Evolutionary conservation across 2,797 vertebrate species (phyloP), one percentile per base, ranked within the genome.

Genomic region (Emys orbicularis): DNA sequence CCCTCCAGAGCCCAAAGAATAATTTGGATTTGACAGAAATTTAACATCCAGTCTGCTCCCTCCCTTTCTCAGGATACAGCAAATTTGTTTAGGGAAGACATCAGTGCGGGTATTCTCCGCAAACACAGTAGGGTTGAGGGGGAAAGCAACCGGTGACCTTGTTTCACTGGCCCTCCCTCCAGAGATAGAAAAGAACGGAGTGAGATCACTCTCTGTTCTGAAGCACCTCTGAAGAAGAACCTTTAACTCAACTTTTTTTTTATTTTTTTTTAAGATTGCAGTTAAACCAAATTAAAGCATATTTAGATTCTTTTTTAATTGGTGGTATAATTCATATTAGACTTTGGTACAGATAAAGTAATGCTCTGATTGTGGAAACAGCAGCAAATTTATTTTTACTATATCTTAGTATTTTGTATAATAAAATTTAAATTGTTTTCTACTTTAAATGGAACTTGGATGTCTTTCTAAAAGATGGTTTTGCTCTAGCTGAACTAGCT

Each of bases 1-100:
- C 49, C 21, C 9, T 94, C 16, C 49, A 84, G 74, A 85, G 11
- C 5, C 50, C 13, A 21, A 9, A 16, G 31, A 25, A 25, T 27
- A 84, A 41, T 27, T 90, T 84, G 57, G 4, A 13, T 65, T 81
- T 81, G 47, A 84, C 50, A 41, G 34, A 44, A 92, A 3, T 56
- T 68, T 88, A 83, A 89, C 34, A 57, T 81, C 89, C 72, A 74
- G 50, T 92, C 86, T 74, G n/a, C 77, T 95, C 90, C 34, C 50
- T 37, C 53, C 34, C 41, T 82, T 88, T 77, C 31, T 52, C 31
- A 65, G 49, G 50, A 52, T 29, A 37, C 47, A 68, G 21, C 21
- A 18, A 31, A n/a, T 34, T 34, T 27, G 11, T 83, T 13, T 49
- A 9, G 3, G 81, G 81, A 83, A 50, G 81, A 50, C 31, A 6